Conservation (phyloP, 2,113 vertebrate species). For the Catharus minimus region DNA sequence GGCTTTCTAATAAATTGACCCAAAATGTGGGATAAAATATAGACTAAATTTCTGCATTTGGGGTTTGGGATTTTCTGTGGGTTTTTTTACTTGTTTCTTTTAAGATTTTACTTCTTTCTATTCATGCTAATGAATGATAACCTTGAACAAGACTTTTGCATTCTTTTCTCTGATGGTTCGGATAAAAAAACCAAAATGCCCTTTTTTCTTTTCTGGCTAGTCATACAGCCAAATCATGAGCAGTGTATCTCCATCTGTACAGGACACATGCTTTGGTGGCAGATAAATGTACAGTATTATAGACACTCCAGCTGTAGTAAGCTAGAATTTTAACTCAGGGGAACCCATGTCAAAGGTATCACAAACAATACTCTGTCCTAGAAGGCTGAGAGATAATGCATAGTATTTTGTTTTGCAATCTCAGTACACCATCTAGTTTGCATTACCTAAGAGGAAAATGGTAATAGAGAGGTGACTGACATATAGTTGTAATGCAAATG, state of each 20-base stretch:
- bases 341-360: neutral
- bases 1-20: neutral
- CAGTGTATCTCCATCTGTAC: neutral
- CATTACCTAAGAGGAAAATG: neutral
- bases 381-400: neutral
- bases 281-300: neutral
- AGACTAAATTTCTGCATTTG: neutral
- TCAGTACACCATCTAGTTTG: neutral
- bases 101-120: neutral
- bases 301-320: neutral
- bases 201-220: neutral
- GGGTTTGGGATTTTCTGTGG: neutral
- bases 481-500: neutral
- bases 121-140: neutral
- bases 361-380: neutral
- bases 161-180: neutral
- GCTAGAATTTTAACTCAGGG: neutral
- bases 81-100: neutral
- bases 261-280: neutral
- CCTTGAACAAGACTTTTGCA: neutral
- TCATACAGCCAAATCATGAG: neutral
- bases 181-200: accelerated
- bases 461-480: neutral
- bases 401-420: neutral
- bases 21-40: neutral